Evolutionary conservation across 30 jellyfish, hydroid and myxozoan species (phyloP), one percentile per base, ranked within the genome.

Genomic region (Hydra vulgaris): DNA sequence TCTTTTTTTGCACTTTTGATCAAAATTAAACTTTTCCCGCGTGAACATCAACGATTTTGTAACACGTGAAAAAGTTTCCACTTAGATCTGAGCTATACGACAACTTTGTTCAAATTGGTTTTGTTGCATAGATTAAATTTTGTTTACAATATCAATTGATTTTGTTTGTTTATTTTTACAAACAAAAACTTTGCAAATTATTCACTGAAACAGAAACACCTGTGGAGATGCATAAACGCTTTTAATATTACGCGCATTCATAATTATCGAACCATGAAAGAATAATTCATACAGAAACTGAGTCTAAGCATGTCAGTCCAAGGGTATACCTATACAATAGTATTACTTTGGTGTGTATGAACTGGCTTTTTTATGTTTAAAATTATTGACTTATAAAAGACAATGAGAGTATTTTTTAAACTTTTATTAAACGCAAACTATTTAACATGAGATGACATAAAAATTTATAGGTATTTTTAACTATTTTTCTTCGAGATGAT

Each of bases 171-270:
- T 68, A 68, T 23, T 68, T 68, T 68, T 68, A n/a, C 27, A 20
- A n/a, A 68, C 75, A n/a, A 23, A n/a, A n/a, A n/a, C 7, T 16
- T 68, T 23, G 7, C 15, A 7, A 23, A 68, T 68, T 68, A 68
- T 68, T 68, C 75, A 68, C 75, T 23, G 26, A 68, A 68, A 68
- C 75, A 23, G 75, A 20, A n/a, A 68, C 75, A 68, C 75, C 75
- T 68, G 75, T 23, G 75, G 27, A 68, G 25, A 20, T 68, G 25
- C 75, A 68, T 68, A 68, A 68, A 68, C 75, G 75, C 75, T 68
- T 68, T 68, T 7, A 8, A 68, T 23, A 23, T 68, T 68, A 20
- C 25, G 75, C 26, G 75, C 75, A 68, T 68, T 68, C 75, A 68
- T 68, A 23, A 68, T 15, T 23, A 68, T 7, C 27, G 26, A 68